A percentile compares a stretch with the other conserved stretches of the same genome.
Evolutionary conservation across 2,888 invertebrate genomes (phyloP).

Genomic region (Anodontia alba): DNA sequence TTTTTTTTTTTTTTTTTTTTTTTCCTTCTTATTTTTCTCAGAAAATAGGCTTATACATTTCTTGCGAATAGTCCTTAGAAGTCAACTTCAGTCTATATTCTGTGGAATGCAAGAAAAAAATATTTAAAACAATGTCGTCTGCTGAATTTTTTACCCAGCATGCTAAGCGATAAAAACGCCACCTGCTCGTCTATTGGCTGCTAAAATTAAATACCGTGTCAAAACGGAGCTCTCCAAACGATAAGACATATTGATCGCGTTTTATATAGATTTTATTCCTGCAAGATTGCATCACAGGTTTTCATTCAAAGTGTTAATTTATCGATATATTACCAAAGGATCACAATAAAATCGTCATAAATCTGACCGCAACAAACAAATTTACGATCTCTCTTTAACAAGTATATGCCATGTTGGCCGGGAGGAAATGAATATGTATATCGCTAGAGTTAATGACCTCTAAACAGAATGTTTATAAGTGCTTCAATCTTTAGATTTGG

Average conservation of each 20-base stretch:
- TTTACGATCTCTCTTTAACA: background rate
- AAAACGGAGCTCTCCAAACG: background rate
- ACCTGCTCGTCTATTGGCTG: background rate
- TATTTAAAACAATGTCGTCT: too few species aligned
- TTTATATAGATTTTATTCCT: background rate
- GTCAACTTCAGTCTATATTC: too few species aligned
- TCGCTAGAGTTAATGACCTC: background rate
- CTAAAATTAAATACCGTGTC: background rate
- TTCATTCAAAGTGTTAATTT: background rate
- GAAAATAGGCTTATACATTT: too few species aligned
- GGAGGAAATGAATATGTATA: conserved; percentile 12
- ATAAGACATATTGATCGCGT: background rate
- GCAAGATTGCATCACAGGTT: background rate
- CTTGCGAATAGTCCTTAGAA: too few species aligned
- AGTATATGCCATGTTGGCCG: too few species aligned
- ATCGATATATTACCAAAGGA: background rate
- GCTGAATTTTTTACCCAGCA: too few species aligned
- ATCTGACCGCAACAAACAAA: background rate
- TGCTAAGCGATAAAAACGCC: background rate
- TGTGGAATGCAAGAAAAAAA: too few species aligned
- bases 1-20: too few species aligned
- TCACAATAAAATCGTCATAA: background rate
- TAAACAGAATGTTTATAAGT: background rate
- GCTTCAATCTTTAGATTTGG: background rate
- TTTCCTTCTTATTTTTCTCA: too few species aligned